A percentile compares a stretch with the other conserved stretches of the same genome.
Conservation (phyloP, 2,888 invertebrate genomes). For the Diogma glabrata region DNA sequence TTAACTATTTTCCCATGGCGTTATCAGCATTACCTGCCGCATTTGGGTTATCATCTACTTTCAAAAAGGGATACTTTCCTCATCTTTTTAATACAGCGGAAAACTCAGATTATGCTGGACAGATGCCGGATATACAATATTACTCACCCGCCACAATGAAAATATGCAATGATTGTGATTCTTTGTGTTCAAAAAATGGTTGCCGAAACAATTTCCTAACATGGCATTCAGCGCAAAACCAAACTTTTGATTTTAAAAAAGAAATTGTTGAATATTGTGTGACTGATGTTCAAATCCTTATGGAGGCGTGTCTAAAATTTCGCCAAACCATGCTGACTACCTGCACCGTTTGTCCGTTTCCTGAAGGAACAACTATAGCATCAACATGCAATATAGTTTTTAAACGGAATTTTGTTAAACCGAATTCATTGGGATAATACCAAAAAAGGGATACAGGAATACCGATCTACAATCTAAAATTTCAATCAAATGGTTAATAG, state of each 20-base stretch:
- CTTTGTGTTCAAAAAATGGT: background rate
- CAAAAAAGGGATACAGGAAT: background rate
- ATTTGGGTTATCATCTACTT: conserved; percentile 15
- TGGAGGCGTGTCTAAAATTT: background rate
- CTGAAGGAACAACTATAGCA: background rate
- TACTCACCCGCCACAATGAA: background rate
- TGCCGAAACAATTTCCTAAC: background rate
- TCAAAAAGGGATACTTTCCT: conserved; percentile 21
- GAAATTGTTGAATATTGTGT: background rate
- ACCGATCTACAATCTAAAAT: background rate
- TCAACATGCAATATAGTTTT: background rate
- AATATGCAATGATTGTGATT: background rate
- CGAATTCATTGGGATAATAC: background rate
- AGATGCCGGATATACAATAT: background rate
- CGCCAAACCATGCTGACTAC: background rate
- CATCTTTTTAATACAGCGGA: conserved; percentile 18
- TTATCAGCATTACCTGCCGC: conserved; percentile 18
- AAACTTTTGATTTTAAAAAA: background rate
- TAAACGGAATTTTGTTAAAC: background rate
- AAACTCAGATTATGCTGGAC: background rate
- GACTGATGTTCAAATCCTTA: background rate
- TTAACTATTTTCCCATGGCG: conserved; percentile 21
- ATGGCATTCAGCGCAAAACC: background rate
- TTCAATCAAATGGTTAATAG: background rate
- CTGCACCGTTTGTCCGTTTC: background rate